Conservation (phyloP, 2,797 vertebrate species). For the Coccyzus lansbergi region DNA sequence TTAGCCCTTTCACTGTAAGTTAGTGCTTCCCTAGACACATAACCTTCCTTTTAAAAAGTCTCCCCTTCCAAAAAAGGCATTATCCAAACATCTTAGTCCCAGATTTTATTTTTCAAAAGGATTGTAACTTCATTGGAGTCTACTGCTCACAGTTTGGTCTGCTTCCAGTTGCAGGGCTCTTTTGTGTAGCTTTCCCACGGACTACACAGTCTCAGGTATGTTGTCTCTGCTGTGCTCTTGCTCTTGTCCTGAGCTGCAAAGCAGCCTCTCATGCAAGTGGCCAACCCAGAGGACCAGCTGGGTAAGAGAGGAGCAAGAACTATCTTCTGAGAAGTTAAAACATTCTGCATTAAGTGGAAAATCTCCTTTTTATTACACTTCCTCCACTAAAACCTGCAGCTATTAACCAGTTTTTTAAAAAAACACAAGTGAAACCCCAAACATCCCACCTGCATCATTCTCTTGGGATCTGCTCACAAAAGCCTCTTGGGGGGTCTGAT, state of each 20-base stretch:
- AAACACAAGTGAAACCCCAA: not conserved
- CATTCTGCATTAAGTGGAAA: not conserved
- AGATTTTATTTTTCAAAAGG: not conserved
- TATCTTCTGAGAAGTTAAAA: not conserved
- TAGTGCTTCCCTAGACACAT: not conserved
- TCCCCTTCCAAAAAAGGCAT: slow-evolving; percentile 14
- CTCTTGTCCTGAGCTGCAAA: not conserved
- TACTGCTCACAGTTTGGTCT: not conserved
- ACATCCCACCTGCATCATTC: accelerated
- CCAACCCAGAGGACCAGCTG: not conserved
- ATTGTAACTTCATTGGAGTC: not conserved
- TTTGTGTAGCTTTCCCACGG: not conserved
- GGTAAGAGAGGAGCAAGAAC: not conserved
- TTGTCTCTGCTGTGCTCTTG: not conserved
- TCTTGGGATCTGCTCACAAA: not conserved
- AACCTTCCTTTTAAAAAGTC: not conserved
- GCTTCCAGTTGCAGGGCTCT: not conserved
- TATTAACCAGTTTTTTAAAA: not conserved
- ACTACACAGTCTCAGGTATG: not conserved
- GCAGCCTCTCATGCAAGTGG: accelerated
- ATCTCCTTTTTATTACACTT: not conserved
- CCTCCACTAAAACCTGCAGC: not conserved
- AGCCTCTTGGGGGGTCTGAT: not conserved
- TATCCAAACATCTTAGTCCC: not conserved
- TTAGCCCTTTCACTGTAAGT: not conserved